phyloP scores from a whole-genome alignment of 1,140 invertebrate genomes.

The Macrobrachium nipponense region DNA sequence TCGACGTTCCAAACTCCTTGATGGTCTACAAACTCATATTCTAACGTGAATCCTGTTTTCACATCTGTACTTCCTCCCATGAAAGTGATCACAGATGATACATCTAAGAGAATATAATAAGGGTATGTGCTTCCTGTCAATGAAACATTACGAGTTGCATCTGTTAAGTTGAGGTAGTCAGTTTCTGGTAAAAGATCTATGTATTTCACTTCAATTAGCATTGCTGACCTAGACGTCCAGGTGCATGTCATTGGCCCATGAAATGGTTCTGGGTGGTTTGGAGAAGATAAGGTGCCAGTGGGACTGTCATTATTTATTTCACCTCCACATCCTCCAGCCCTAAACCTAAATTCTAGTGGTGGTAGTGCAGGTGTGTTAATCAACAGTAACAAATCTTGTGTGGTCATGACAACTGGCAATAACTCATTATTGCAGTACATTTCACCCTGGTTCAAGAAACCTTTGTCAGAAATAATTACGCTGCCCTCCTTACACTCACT shows the following conservation, averaged over 20 bases:
- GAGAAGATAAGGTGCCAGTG: constrained; percentile 12
- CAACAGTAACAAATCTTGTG: constrained; percentile 29
- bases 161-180: constrained; percentile 19
- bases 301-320: neutral
- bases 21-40: constrained; percentile 27
- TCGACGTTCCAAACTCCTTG: constrained; percentile 22
- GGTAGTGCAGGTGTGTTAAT: constrained; percentile 6
- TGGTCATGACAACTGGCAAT: constrained; percentile 9
- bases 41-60: constrained; percentile 18
- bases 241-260: constrained; percentile 29
- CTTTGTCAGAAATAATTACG: constrained; percentile 28
- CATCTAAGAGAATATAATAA: neutral
- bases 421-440: constrained; percentile 18
- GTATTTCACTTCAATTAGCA: constrained; percentile 21
- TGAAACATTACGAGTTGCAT: neutral
- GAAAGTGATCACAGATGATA: constrained; percentile 16
- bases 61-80: constrained; percentile 17
- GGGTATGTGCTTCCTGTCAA: neutral
- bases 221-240: constrained; percentile 21
- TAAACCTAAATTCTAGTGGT: constrained; percentile 21
- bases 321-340: constrained; percentile 29
- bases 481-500: constrained; percentile 12
- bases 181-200: constrained; percentile 29
- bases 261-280: constrained; percentile 21
- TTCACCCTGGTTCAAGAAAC: constrained; percentile 17